A percentile compares a stretch with the other conserved stretches of the same genome.
Evolutionary conservation across 2,797 vertebrate genomes (phyloP).

Genomic region (Eulemur coronatus): DNA sequence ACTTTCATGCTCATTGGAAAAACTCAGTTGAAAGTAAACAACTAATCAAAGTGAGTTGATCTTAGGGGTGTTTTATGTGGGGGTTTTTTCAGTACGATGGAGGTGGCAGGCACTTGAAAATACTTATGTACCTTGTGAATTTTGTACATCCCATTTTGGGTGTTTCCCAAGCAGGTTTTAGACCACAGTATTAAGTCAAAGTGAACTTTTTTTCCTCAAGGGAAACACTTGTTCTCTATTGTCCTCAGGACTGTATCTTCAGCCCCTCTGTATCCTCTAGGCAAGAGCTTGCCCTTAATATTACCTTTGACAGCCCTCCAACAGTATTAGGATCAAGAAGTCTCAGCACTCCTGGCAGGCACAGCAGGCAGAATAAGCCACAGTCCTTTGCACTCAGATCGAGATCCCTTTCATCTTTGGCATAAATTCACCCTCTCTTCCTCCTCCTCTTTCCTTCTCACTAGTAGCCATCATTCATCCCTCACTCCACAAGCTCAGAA

Average conservation of each 20-base stretch:
- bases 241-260: not conserved
- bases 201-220: slow-evolving; percentile 18
- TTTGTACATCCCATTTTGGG: not conserved
- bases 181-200: slow-evolving; percentile 25
- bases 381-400: not conserved
- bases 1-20: not conserved
- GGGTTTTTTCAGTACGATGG: not conserved
- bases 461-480: not conserved
- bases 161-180: not conserved
- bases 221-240: not conserved
- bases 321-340: slow-evolving; percentile 58
- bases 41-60: slow-evolving; percentile 6
- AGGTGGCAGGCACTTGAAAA: not conserved
- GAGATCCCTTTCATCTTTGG: slow-evolving; percentile 42
- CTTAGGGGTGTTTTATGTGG: not conserved
- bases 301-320: slow-evolving; percentile 58
- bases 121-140: not conserved
- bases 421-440: not conserved
- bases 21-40: slow-evolving; percentile 43
- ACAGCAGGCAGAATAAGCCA: slow-evolving; percentile 2
- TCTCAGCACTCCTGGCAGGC: not conserved
- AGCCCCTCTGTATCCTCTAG: slow-evolving; percentile 28
- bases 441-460: not conserved
- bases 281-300: slow-evolving; percentile 45
- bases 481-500: not conserved